phyloP scores from a whole-genome alignment of 2,113 vertebrate genomes.

The Vulpes ferrilata region DNA sequence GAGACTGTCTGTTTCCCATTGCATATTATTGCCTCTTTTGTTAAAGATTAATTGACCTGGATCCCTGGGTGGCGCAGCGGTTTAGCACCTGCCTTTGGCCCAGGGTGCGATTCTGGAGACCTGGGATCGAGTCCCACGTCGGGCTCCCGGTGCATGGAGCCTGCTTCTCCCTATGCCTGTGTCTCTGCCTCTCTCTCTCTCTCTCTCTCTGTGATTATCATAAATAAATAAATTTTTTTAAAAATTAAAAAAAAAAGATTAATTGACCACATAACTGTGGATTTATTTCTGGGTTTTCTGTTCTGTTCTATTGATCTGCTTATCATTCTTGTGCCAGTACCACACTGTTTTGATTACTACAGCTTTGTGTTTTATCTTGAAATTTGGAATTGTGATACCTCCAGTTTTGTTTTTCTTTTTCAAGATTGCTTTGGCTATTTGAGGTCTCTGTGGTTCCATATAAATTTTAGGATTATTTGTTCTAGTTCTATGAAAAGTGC shows the following conservation, averaged over 20 bases:
- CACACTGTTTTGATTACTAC: neutral
- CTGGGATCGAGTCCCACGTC: no score
- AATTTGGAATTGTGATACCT: neutral
- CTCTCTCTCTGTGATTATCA: no score
- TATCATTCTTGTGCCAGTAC: neutral
- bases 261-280: neutral
- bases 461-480: neutral
- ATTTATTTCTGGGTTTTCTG: neutral
- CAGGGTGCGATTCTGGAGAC: no score
- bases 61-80: no score
- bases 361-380: neutral
- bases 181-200: no score
- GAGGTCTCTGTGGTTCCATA: neutral
- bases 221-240: no score
- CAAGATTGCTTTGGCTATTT: neutral
- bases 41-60: neutral
- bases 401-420: neutral
- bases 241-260: neutral
- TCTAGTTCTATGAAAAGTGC: neutral
- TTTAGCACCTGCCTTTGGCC: no score
- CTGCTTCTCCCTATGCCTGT: no score
- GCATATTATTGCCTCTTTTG: neutral
- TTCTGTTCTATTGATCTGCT: neutral
- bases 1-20: neutral
- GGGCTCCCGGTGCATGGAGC: no score